Base-by-base conservation (phyloP, 2,797 vertebrate species). In the Hippoglossus hippoglossus region DNA sequence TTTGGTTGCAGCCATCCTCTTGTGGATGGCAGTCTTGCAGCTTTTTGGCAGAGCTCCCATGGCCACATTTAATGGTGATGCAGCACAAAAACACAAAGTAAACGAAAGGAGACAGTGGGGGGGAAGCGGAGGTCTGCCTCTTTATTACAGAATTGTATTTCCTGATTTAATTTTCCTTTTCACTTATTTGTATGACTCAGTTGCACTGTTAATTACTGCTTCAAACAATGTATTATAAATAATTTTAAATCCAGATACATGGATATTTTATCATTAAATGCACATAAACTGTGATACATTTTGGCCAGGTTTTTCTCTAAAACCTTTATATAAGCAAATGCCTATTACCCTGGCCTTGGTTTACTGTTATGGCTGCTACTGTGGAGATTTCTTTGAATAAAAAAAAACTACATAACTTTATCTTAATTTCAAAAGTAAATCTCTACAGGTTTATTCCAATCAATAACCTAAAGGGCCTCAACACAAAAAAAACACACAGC, bases 41-140 rank as follows among this genome's bases (percentile, higher is more conserved):
- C 80, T 84, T 83, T 86, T 90, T 93, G 88, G 89, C 90, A 87
- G 77, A 66, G 79, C 75, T 91, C 87, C 87, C 82, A 64, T 83
- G 78, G 83, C 80, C 54, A 41, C 79, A 76, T 86, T 87, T 86
- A 85, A 76, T 76, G 79, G 80, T 89, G 86, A 90, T 90, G 84
- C 84, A 90, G 89, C 88, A 90, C 74, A 85, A 90, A 84, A 85
- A 39, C 31, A 21, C 57, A 82, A 57, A 82, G 63, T 58, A 67
- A 80, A 71, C 80, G 58, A 71, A 72, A 69, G 50, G 34, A 66
- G 60, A 77, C 55, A 24, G 56, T 15, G 10, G 6, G 49, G 13
- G 3, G 16, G 3, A 12, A 13, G 26, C 68, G 24, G 36, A 54
- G 51, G 26, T 58, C 56, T 63, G 56, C 66, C 59, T 79, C 51